Percentiles rank a stretch among this genome's conserved stretches.
These are phyloP conservation scores for Gila robusta DNA, from an alignment of 2,797 vertebrate genomes.

Conservation along the genomic window DNA sequence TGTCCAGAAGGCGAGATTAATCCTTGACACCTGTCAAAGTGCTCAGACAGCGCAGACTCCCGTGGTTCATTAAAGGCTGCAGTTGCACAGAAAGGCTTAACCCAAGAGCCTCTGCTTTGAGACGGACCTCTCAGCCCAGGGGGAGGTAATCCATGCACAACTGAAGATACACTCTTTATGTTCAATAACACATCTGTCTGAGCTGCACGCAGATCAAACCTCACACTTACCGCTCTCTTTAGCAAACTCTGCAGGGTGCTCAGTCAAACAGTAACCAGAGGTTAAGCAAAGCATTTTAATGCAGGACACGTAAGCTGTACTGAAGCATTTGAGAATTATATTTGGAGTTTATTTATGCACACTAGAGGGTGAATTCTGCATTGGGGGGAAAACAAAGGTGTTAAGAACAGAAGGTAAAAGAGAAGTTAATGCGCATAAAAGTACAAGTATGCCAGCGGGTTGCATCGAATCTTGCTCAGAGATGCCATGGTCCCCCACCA, in stretches of 20 bases:
- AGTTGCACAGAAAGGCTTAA: conserved; percentile 61
- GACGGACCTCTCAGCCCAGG: conserved; percentile 27
- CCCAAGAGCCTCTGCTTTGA: conserved; percentile 44
- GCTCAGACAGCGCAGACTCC: conserved; percentile 37
- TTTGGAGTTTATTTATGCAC: neutral
- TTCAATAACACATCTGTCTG: conserved; percentile 34
- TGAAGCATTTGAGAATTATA: neutral
- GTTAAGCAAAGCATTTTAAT: conserved; percentile 10
- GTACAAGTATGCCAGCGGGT: neutral
- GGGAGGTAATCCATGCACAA: conserved; percentile 37
- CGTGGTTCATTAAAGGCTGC: conserved; percentile 49
- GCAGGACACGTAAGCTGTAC: neutral
- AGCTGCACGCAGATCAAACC: neutral
- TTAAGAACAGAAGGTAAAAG: neutral
- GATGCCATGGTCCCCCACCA: neutral
- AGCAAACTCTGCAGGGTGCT: neutral
- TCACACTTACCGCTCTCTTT: neutral
- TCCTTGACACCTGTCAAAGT: conserved; percentile 58
- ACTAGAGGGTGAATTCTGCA: neutral
- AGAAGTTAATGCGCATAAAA: neutral
- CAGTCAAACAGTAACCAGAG: conserved; percentile 21
- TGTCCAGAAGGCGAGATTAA: conserved; percentile 59
- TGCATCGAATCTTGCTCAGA: neutral
- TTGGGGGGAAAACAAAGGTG: neutral
- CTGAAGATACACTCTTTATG: neutral